Evolutionary conservation across 2,888 invertebrate genomes (phyloP).

Genomic region (Eupeodes latifasciatus): DNA sequence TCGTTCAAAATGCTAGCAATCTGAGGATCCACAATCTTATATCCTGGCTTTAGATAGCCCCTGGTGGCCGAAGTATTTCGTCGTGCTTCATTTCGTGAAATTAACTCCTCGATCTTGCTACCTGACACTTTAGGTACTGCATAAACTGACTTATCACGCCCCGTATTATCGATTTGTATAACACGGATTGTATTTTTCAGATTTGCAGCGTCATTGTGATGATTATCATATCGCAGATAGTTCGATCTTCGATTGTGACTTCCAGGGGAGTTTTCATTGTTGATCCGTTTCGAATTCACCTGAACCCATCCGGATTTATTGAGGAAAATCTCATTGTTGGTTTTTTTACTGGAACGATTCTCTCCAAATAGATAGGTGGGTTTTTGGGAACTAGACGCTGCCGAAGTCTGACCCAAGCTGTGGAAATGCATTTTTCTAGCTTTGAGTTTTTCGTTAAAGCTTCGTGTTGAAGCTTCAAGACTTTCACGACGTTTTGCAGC

Average conservation of each 20-base stretch:
- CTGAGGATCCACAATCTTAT: conserved; percentile 82
- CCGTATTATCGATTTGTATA: conserved; percentile 80
- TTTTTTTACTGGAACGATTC: conserved; percentile 74
- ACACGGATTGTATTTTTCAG: conserved; percentile 79
- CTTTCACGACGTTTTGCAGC: conserved; percentile 82
- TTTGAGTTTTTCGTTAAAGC: conserved; percentile 83
- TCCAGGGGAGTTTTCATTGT: conserved; percentile 80
- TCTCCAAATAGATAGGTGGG: conserved; percentile 84
- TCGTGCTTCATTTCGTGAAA: conserved; percentile 83
- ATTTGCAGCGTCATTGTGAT: conserved; percentile 78
- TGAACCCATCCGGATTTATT: conserved; percentile 85
- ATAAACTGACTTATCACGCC: conserved; percentile 76
- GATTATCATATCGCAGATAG: conserved; percentile 77
- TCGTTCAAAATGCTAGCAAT: conserved; percentile 83
- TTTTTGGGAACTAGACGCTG: conserved; percentile 77
- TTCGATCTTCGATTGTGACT: conserved; percentile 78
- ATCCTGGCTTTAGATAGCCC: conserved; percentile 81
- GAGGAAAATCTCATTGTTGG: conserved; percentile 83
- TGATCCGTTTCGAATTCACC: conserved; percentile 83
- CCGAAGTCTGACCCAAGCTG: conserved; percentile 77
- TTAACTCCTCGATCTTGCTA: conserved; percentile 84
- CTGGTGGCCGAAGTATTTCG: conserved; percentile 77
- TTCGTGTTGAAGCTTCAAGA: conserved; percentile 82
- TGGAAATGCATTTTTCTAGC: conserved; percentile 84
- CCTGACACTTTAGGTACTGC: conserved; percentile 80